Base-by-base conservation (phyloP, 2,888 invertebrate species). In the Prostheceraeus crozeri region DNA sequence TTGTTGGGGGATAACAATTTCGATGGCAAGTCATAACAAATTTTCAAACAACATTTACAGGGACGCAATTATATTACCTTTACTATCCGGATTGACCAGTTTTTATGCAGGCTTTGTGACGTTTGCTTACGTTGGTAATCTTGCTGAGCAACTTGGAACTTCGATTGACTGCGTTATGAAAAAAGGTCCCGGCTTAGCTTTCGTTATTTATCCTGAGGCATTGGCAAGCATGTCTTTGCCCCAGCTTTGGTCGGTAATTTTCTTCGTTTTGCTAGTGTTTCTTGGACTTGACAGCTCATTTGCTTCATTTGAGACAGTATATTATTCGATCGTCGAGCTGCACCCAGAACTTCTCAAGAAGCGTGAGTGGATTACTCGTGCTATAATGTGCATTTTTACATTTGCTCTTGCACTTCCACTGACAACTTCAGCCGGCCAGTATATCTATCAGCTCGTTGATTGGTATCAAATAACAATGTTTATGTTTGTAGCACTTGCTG, bases 231-330 rank as follows among this genome's bases (percentile, higher is more conserved):
- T 36, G 36, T 23, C 36, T 23, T 36, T 16, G 36, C 21, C 36
- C 19, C 36, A 36, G 36, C 36, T 36, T 23, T 36, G 36, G 36
- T 36, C 36, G 3, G 36, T 36, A 3, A 36, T 36, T 23, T 36
- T 36, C 36, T 36, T 36, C 21, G 36, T 36, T 3, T 23, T 36
- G 36, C 36, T 36, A 23, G 3, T 36, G 3, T 36, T 36, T 6
- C 36, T 36, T 2, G 36, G 36, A 2, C 21, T 36, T 16, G 36
- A 36, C 6, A 36, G 36, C 6, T 36, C 36, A n/a, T n/a, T n/a
- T n/a, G n/a, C n/a, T n/a, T n/a, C n/a, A n/a, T n/a, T n/a, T n/a
- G n/a, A n/a, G n/a, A n/a, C n/a, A n/a, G n/a, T n/a, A n/a, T n/a
- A n/a, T n/a, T n/a, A n/a, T n/a, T n/a, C n/a, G n/a, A n/a, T n/a